phyloP scores from a whole-genome alignment of 2,797 vertebrate genomes.

The Perodicticus potto region DNA sequence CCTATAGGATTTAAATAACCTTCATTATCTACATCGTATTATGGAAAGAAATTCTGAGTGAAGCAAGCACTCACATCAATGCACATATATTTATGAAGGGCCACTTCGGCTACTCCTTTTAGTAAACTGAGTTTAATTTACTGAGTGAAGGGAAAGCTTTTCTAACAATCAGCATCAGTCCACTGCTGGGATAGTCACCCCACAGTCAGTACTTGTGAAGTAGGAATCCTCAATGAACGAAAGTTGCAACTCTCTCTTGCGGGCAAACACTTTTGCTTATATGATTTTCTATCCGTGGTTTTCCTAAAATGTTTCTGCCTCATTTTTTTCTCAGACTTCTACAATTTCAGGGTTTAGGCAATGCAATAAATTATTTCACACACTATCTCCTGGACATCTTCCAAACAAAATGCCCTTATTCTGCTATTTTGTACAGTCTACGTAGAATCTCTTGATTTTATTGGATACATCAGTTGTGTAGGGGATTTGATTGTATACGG shows the following conservation, averaged over 20 bases:
- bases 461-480: slow-evolving; percentile 61
- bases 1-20: not conserved
- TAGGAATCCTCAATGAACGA: not conserved
- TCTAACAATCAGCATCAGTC: not conserved
- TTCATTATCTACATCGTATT: not conserved
- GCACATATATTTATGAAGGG: not conserved
- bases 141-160: not conserved
- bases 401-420: slow-evolving; percentile 55
- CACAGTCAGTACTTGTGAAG: not conserved
- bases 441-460: slow-evolving; percentile 69
- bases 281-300: not conserved
- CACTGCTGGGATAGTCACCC: not conserved
- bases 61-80: not conserved
- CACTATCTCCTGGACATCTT: slow-evolving; percentile 28
- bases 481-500: slow-evolving; percentile 54
- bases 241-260: not conserved
- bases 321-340: not conserved
- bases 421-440: slow-evolving; percentile 57
- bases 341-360: slow-evolving; percentile 44
- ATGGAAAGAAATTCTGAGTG: not conserved
- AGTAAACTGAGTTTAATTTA: not conserved
- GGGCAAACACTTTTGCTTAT: not conserved
- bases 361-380: slow-evolving; percentile 56
- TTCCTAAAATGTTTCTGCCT: slow-evolving; percentile 44
- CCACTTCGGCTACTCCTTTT: not conserved